phyloP scores from a whole-genome alignment of 2,113 vertebrate species.

The Spea multiplicata region DNA sequence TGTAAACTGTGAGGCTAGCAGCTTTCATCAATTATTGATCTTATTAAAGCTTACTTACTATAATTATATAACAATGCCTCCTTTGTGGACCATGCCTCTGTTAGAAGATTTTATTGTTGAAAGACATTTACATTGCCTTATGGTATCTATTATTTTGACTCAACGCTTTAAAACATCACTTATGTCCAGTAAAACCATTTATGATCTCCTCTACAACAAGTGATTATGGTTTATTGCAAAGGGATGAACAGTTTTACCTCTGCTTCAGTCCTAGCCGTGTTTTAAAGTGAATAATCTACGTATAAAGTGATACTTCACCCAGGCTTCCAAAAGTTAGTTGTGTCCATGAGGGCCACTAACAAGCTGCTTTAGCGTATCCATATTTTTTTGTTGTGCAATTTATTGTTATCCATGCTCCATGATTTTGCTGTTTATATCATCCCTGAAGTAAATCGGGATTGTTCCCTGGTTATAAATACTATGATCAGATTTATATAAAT shows the following conservation, averaged over 20 bases:
- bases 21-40: neutral
- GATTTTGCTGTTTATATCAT: no score
- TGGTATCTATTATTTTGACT: neutral
- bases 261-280: no score
- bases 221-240: neutral
- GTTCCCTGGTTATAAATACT: no score
- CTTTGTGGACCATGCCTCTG: neutral
- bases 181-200: neutral
- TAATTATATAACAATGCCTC: neutral
- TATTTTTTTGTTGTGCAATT: no score
- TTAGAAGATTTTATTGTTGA: neutral
- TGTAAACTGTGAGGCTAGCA: constrained; percentile 5
- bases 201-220: neutral
- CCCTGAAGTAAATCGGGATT: no score
- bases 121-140: neutral
- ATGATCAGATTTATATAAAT: no score
- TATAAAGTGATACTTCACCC: no score
- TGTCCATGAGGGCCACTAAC: no score
- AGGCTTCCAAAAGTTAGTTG: no score
- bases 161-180: constrained; percentile 1
- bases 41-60: neutral
- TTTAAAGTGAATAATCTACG: no score
- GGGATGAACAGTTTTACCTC: neutral
- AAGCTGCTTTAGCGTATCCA: no score
- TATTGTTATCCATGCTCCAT: no score